These are phyloP conservation scores for Pteropus alecto DNA, from an alignment of 2,113 vertebrate species.

Conservation along the genomic window DNA sequence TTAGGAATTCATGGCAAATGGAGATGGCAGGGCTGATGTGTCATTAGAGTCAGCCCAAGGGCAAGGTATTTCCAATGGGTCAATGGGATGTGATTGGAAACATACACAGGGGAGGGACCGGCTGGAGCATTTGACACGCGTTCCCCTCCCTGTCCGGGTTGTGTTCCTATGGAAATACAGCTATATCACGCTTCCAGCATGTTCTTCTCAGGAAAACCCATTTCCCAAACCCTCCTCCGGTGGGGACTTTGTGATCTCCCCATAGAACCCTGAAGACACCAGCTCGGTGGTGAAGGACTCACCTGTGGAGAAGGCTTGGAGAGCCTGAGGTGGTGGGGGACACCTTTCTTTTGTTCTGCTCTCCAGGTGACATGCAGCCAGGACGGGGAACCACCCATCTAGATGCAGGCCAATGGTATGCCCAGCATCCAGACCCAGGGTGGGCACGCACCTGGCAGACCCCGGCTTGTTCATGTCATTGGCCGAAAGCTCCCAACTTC, in stretches of 20 bases:
- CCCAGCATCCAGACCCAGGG: neutral
- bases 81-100: neutral
- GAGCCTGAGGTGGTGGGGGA: neutral
- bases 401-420: neutral
- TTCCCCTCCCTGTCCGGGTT: neutral
- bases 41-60: conserved; percentile 3
- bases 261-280: neutral
- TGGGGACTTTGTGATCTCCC: neutral
- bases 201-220: neutral
- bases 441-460: neutral
- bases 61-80: neutral
- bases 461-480: neutral
- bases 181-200: neutral
- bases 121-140: neutral
- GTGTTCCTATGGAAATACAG: neutral
- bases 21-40: neutral
- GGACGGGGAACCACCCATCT: neutral
- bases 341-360: neutral
- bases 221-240: neutral
- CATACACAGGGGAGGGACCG: rapidly evolving
- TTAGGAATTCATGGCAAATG: neutral
- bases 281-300: neutral
- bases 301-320: neutral
- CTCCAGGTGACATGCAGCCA: neutral
- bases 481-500: neutral